Base-by-base conservation (phyloP, 2,113 vertebrate genomes). In the Sitta europaea region DNA sequence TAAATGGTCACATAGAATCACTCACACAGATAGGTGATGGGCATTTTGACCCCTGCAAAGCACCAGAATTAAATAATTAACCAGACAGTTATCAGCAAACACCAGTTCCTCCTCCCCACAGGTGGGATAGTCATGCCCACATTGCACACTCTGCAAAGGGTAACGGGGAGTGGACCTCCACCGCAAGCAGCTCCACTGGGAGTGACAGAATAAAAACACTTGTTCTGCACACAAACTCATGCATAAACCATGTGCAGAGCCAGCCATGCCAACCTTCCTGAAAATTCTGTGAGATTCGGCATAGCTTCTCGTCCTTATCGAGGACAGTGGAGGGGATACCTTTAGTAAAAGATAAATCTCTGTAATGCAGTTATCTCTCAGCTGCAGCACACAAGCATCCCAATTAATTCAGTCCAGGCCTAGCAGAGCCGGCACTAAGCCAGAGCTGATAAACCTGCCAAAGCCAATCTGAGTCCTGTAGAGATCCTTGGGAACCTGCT, bases 341-440 rank as follows among this genome's bases (percentile, higher is more conserved):
- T 96, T 88, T 86, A 92, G 92, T 86, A 91, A 77, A 54, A 96
- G 95, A 97, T 96, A 96, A 96, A 94, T 97, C 95, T 96, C 94
- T 94, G 86, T 97, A 97, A 96, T 93, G 91, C 95, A 95, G 94
- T 97, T 96, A 95, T 96, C 96, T 97, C 95, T 88, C 94, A 94
- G 86, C 72, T 90, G 92, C 96, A 97, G 95, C 77, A 88, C 92
- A 90, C 96, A 90, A 83, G 88, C 91, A 96, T 94, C 92, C 95
- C 92, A 95, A 97, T 97, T 97, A 97, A 97, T 96, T 96, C 96
- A 96, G 96, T 76, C 92, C 16, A 10, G 96, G 95, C 95, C 96
- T 94, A 94, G 83, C 88, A 97, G 94, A 95, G 94, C 92, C 86
- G 51, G 95, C 95, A 88, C 88, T 94, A 95, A 94, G 92, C 95